Base-by-base conservation (phyloP, 1,140 invertebrate species). In the Drosophila dunni region DNA sequence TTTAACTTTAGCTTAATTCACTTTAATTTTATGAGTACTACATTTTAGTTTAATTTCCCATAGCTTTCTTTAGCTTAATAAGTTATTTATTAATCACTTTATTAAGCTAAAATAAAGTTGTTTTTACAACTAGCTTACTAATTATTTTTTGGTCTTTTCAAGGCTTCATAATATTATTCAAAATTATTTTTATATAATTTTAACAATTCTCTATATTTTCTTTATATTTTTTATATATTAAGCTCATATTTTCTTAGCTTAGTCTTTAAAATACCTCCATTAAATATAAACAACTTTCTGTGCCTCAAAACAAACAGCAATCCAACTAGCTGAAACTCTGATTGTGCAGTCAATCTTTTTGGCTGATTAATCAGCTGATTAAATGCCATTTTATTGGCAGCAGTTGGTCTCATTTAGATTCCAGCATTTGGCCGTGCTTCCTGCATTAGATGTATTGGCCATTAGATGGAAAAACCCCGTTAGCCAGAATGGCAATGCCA, bases 401-500 rank as follows among this genome's bases (percentile, higher is more conserved):
- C 38, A 11, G 38, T 33, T 17, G 53, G 54, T 53, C 46, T 67
- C 38, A 73, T 73, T 68, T 61, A 38, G 38, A 48, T 13, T 58
- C 10, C 6, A 45, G 7, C 10, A 40, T 36, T 38, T 34, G 36
- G 5, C 17, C 17, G n/a, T 42, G 53, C 53, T 70, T 70, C 72
- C 72, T 75, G 66, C 33, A 51, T 51, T 45, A 38, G 51, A 45
- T 53, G 45, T 60, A 53, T 71, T 45, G 38, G 13, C 60, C 20
- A 61, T 67, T 74, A 56, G 44, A 69, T 69, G 57, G 57, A 38
- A 69, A 56, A 50, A 13, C 6, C 56, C 79, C 79, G 75, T 29
- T 60, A 79, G 79, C 79, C 65, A 81, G 79, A 81, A 81, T 81
- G 66, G 80, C 51, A 57, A 63, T 71, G 68, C 69, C 83, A 89